Percentiles rank a stretch among this genome's conserved stretches.
These are phyloP conservation scores for Nothocercus nigrocapillus DNA, from an alignment of 2,113 vertebrate genomes.

Conservation along the genomic window DNA sequence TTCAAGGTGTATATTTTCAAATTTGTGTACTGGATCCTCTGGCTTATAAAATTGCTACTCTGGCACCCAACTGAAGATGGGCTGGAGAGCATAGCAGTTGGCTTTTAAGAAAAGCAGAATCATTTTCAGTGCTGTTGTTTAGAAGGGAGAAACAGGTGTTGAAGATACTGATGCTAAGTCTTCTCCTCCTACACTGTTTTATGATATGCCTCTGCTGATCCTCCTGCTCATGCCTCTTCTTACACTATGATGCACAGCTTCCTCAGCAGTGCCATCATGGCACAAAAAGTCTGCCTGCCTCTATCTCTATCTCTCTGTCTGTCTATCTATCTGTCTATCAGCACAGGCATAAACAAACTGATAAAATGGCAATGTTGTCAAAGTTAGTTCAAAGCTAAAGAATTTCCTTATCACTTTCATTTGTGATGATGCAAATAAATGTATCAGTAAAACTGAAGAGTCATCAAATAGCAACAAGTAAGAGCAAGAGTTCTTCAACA, in stretches of 20 bases:
- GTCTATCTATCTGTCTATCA: no score
- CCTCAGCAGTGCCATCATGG: not conserved
- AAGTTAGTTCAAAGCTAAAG: no score
- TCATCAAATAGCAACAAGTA: no score
- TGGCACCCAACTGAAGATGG: not conserved
- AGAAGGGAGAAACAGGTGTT: not conserved
- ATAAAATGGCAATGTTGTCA: no score
- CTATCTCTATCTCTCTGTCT: no score
- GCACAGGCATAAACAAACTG: no score
- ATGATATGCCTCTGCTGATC: not conserved
- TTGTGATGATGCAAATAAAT: no score
- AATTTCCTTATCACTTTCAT: no score
- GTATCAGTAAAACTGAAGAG: no score
- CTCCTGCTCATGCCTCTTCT: not conserved
- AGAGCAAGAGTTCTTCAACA: no score
- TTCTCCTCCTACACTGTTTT: not conserved
- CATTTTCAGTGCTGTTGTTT: not conserved
- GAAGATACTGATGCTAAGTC: not conserved
- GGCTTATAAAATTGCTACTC: not conserved
- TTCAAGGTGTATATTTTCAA: not conserved
- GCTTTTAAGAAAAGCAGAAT: not conserved
- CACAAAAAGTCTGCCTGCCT: not conserved
- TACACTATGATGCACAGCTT: fast-evolving
- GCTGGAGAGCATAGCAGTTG: not conserved
- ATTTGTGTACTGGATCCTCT: not conserved